Evolutionary conservation across 2,797 vertebrate genomes (phyloP), one percentile per base, ranked within the genome.

Genomic region (Tolypeutes matacus): DNA sequence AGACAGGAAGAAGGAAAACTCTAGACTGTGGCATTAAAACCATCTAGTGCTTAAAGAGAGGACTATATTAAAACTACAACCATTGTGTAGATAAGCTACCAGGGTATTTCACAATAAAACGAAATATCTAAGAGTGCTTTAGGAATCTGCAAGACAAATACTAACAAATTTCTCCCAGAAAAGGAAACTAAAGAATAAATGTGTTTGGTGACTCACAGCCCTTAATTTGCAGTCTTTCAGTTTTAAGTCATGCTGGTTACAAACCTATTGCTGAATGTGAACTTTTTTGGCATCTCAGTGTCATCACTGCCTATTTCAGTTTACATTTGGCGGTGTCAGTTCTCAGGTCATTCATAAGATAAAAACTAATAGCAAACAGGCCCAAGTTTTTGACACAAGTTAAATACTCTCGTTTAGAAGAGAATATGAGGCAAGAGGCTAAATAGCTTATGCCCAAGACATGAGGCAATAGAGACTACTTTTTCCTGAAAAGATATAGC

Each of bases 371-470:
- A 77, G 23, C 34, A 53, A 62, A 56, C 13, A 18, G 72, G 1
- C 3, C 14, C 11, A 76, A 70, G 31, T 39, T 91, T 93, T 27
- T 56, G 12, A 85, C 56, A 25, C 15, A 76, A 46, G 27, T 84
- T 58, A 90, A 90, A 89, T 81, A 64, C 36, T 81, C 67, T 91
- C 60, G 20, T 53, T 91, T 92, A 89, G 67, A 87, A 93, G 1
- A 39, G 72, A 91, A 8, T 58, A 27, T 60, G 67, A 84, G 62
- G 69, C 51, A 82, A 70, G 36, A 94, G n/a, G 73, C 64, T 87
- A 76, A 92, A 12, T 31, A 77, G 34, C 80, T 56, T 78, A 31
- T 65, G 72, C 27, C 39, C 7, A 86, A 69, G 72, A 82, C 67
- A 27, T 17, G 34, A 67, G 29, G 69, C 11, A 29, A 51, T 7